These are phyloP conservation scores for Bedellia somnulentella DNA, from an alignment of 2,888 invertebrate species.

Conservation along the genomic window DNA sequence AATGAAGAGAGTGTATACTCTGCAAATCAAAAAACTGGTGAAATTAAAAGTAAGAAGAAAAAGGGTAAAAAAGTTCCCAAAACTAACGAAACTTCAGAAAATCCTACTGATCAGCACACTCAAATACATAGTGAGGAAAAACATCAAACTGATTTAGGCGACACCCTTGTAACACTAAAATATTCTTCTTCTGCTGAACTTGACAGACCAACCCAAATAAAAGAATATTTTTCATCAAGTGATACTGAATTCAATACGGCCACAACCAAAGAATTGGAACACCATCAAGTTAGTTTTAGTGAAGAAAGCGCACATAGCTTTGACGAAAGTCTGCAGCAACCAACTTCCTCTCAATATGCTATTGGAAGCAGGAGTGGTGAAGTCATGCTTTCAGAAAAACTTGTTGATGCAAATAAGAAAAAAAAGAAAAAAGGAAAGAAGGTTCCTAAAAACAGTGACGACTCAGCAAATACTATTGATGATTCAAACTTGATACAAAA, in stretches of 20 bases:
- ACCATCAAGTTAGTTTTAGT: too few relatives aligned
- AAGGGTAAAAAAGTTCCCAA: conserved; percentile 1
- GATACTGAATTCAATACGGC: too few relatives aligned
- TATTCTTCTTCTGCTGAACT: too few relatives aligned
- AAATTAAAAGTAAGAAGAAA: conserved; percentile 1
- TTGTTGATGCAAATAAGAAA: background rate
- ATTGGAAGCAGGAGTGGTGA: background rate
- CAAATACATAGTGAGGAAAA: too few relatives aligned
- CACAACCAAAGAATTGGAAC: too few relatives aligned
- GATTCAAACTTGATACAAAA: too few relatives aligned
- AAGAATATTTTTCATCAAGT: background rate
- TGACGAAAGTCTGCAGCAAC: too few relatives aligned
- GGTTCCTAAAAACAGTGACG: background rate
- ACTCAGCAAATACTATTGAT: too few relatives aligned
- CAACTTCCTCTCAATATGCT: conserved; percentile 3
- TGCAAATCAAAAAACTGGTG: conserved; percentile 8
- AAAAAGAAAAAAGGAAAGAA: background rate
- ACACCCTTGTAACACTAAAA: too few relatives aligned
- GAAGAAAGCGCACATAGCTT: too few relatives aligned
- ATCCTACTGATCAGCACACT: too few relatives aligned
- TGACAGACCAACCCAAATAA: background rate
- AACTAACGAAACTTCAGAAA: background rate
- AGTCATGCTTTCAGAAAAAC: background rate
- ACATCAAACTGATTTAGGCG: too few relatives aligned
- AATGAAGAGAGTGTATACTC: conserved; percentile 9